Conservation (phyloP, 2,797 vertebrate species). For the Leptoclinus maculatus region DNA sequence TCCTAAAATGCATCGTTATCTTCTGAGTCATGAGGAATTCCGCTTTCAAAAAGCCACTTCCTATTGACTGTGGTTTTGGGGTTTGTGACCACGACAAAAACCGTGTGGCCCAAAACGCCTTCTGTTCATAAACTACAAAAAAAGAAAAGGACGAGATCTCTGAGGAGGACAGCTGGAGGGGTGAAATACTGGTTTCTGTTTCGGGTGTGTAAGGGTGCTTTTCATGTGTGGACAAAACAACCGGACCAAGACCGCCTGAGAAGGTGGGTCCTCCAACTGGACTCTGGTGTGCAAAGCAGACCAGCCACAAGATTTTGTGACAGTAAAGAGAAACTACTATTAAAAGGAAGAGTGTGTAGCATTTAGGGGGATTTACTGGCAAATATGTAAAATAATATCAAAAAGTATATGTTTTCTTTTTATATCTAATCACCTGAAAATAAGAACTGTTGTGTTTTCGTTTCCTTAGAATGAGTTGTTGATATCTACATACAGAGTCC, state of each 20-base stretch:
- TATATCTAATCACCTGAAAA: too few species aligned
- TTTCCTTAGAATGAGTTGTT: too few species aligned
- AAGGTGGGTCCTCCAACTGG: neutral
- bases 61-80: conserved; percentile 52
- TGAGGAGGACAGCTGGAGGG: neutral
- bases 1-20: conserved; percentile 60
- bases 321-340: neutral
- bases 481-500: too few species aligned
- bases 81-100: conserved; percentile 28
- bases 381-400: too few species aligned
- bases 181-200: neutral
- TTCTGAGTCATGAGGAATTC: conserved; percentile 64
- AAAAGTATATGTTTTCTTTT: too few species aligned
- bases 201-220: neutral
- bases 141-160: conserved; percentile 8
- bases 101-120: conserved; percentile 34
- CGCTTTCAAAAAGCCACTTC: conserved; percentile 54
- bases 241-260: neutral
- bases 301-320: neutral
- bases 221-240: neutral
- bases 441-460: too few species aligned
- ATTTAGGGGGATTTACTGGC: too few species aligned
- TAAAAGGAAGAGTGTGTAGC: too few species aligned
- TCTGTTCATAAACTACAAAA: conserved; percentile 26
- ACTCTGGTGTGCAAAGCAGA: neutral